Conservation (phyloP, 2,797 vertebrate species). For the Tolypeutes matacus region DNA sequence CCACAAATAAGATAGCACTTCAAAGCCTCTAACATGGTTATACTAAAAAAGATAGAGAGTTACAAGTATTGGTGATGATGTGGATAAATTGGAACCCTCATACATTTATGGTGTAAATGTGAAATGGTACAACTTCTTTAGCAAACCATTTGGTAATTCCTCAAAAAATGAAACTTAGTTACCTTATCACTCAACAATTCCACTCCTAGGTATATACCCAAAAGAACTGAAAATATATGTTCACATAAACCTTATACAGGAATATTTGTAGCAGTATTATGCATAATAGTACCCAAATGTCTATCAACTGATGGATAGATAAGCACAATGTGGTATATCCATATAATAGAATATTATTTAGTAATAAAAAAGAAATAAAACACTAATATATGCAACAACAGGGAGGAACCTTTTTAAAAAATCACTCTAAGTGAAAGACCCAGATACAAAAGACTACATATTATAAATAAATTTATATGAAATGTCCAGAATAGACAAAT, state of each 20-base stretch:
- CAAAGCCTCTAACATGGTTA: background rate
- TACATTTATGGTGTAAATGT: background rate
- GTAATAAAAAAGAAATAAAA: background rate
- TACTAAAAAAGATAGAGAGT: background rate
- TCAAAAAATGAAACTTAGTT: constrained; percentile 22
- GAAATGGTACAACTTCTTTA: background rate
- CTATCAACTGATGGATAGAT: background rate
- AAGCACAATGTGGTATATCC: background rate
- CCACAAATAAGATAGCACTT: background rate
- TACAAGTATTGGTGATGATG: background rate
- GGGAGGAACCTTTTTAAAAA: background rate
- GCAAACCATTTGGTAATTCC: background rate
- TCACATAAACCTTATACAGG: background rate
- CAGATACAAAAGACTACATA: background rate
- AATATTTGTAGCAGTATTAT: background rate
- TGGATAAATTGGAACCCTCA: background rate
- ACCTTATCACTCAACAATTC: background rate
- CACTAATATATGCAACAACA: background rate
- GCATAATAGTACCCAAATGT: background rate
- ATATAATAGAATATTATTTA: background rate
- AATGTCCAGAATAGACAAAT: background rate
- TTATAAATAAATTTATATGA: background rate
- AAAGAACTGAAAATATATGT: background rate
- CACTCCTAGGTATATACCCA: background rate
- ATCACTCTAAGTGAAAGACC: background rate